phyloP scores from a whole-genome alignment of 2,888 invertebrate genomes.

The Drosophila neutralis region DNA sequence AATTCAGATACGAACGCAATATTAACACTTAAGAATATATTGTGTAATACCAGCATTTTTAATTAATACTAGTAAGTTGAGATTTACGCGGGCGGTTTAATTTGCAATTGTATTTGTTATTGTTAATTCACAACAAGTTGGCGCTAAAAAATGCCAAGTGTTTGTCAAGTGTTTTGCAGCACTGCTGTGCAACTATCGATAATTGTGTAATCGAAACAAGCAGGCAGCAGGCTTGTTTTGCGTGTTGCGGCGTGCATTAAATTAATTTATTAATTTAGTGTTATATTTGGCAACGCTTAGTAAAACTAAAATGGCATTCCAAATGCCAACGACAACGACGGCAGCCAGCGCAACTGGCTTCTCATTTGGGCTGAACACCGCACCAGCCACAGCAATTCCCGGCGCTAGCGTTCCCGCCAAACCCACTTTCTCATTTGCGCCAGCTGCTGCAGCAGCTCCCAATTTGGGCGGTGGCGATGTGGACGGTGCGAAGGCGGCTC shows the following conservation, averaged over 20 bases:
- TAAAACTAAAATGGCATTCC: slow-evolving; percentile 58
- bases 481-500: slow-evolving; percentile 48
- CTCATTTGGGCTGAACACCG: slow-evolving; percentile 60
- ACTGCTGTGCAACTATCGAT: slow-evolving; percentile 21
- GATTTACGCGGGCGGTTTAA: slow-evolving; percentile 42
- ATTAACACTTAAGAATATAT: neutral
- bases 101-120: slow-evolving; percentile 20
- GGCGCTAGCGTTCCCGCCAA: slow-evolving; percentile 57
- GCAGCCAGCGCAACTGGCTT: slow-evolving; percentile 47
- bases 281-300: neutral
- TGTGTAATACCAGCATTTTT: neutral
- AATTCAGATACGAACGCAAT: neutral
- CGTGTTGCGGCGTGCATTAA: slow-evolving; percentile 21
- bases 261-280: slow-evolving; percentile 2
- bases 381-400: slow-evolving; percentile 37
- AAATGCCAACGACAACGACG: slow-evolving; percentile 78
- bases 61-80: neutral
- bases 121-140: slow-evolving; percentile 7
- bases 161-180: slow-evolving; percentile 8
- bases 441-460: slow-evolving; percentile 19
- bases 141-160: slow-evolving; percentile 42
- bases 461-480: slow-evolving; percentile 78
- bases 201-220: neutral
- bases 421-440: slow-evolving; percentile 59
- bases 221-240: neutral